Evolutionary conservation across 2,888 invertebrate genomes (phyloP).

Genomic region (Leptinotarsa peninsularis): DNA sequence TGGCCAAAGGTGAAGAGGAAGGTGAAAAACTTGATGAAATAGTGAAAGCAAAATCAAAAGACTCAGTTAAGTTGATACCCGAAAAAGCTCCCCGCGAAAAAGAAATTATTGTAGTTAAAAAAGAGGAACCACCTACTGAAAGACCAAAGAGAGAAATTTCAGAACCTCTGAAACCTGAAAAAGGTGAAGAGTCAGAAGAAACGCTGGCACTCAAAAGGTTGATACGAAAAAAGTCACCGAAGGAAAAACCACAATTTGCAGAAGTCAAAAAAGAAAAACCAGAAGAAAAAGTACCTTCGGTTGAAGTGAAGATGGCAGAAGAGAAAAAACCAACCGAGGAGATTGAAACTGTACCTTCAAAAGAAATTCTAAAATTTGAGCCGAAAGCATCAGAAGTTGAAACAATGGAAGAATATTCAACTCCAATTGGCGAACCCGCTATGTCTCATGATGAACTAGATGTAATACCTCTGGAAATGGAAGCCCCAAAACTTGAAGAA

Average conservation of each 20-base stretch:
- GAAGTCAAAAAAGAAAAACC: background rate
- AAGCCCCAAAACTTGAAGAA: background rate
- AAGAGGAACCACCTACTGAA: constrained; percentile 24
- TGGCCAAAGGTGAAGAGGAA: too few species aligned
- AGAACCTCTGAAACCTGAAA: background rate
- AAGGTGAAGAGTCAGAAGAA: background rate
- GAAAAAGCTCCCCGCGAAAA: background rate
- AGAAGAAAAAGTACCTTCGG: constrained; percentile 2
- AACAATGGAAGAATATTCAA: too few species aligned
- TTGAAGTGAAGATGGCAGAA: background rate
- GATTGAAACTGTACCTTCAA: background rate
- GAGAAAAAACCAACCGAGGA: background rate
- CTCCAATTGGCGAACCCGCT: too few species aligned
- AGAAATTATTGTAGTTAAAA: background rate
- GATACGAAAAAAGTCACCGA: background rate
- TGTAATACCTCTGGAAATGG: too few species aligned
- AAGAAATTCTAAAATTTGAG: too few species aligned
- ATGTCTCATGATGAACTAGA: too few species aligned
- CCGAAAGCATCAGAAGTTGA: too few species aligned
- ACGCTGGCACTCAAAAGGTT: background rate
- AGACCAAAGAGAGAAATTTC: constrained; percentile 19
- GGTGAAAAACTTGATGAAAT: too few species aligned
- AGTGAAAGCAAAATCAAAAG: too few species aligned
- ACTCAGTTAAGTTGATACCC: background rate
- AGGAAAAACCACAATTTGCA: background rate